phyloP scores from a whole-genome alignment of 2,113 vertebrate genomes.

The Halichoerus grypus region DNA sequence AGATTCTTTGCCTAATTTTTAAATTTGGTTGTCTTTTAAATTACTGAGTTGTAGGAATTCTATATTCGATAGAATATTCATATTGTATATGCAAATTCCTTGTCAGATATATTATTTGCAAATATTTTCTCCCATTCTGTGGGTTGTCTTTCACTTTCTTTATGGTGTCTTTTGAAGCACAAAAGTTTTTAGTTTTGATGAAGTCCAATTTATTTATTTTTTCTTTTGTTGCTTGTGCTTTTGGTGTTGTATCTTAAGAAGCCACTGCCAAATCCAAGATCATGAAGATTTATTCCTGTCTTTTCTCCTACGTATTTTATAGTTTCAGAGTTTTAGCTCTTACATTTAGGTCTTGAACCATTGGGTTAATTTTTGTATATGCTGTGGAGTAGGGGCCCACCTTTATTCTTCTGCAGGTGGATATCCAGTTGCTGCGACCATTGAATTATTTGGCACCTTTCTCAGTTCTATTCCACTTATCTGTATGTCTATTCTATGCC shows the following conservation, averaged over 20 bases:
- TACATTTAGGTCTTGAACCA: neutral
- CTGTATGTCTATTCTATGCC: neutral
- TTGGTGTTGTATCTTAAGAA: neutral
- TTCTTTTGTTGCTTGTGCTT: slow-evolving; percentile 19
- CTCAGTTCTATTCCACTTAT: neutral
- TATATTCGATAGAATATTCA: neutral
- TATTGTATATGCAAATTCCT: neutral
- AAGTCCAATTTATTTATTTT: neutral
- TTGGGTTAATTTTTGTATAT: neutral
- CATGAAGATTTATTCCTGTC: neutral
- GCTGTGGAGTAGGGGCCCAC: neutral
- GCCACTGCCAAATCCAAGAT: neutral
- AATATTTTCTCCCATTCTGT: neutral
- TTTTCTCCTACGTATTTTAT: neutral
- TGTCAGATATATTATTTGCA: neutral
- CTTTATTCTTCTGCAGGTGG: neutral
- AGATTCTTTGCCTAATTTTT: neutral
- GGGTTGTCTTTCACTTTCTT: neutral
- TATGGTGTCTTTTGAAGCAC: neutral
- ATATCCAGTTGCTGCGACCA: neutral
- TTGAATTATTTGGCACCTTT: neutral
- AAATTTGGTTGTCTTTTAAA: slow-evolving; percentile 28
- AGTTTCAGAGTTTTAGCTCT: neutral
- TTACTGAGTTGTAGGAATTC: neutral
- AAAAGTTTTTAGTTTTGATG: neutral